Evolutionary conservation across 2,888 invertebrate genomes (phyloP).

Genomic region (Watsonalla binaria): DNA sequence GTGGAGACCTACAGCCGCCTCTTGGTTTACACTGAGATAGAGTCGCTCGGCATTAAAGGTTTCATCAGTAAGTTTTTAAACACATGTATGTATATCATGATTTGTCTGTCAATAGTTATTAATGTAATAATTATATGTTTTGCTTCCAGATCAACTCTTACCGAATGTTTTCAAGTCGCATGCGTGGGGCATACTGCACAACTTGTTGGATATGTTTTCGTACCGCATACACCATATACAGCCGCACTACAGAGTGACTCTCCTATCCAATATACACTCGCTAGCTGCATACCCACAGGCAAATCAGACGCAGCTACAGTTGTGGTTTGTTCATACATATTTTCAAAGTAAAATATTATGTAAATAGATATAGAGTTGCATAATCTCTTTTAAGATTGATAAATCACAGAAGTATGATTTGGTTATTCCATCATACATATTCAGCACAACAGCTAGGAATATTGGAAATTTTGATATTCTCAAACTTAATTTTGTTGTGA

Average conservation of each 20-base stretch:
- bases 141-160: constrained; percentile 85
- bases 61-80: constrained; percentile 86
- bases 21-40: constrained; percentile 97
- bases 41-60: constrained; percentile 97
- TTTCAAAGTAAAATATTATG: background rate
- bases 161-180: constrained; percentile 95
- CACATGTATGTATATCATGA: constrained; percentile 1
- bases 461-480: too few relatives aligned
- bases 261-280: constrained; percentile 94
- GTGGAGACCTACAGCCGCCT: constrained; percentile 97
- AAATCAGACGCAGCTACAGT: constrained; percentile 95
- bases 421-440: too few relatives aligned
- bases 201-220: constrained; percentile 96
- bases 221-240: constrained; percentile 98
- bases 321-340: constrained; percentile 81
- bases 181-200: constrained; percentile 97
- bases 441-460: too few relatives aligned
- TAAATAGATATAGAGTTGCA: too few relatives aligned
- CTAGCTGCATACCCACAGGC: constrained; percentile 95
- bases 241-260: constrained; percentile 95
- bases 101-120: constrained; percentile 1
- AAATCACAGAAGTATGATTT: too few relatives aligned
- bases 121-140: background rate
- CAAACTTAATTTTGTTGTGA: too few relatives aligned
- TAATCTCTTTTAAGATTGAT: too few relatives aligned